These are phyloP conservation scores for Tympanuchus pallidicinctus DNA, from an alignment of 2,113 vertebrate species.

Conservation along the genomic window DNA sequence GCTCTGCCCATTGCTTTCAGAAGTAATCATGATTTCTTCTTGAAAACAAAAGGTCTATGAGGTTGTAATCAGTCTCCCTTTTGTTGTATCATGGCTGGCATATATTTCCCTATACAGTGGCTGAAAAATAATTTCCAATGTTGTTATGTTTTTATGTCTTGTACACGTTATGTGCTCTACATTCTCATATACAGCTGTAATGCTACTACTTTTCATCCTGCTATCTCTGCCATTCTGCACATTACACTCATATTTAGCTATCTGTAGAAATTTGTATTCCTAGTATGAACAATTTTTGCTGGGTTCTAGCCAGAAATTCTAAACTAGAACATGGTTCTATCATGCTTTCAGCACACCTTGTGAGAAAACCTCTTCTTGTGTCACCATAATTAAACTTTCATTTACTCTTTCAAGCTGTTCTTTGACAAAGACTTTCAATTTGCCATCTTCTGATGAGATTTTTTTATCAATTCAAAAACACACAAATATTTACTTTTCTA, in stretches of 20 bases:
- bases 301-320: background rate
- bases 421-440: background rate
- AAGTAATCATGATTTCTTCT: background rate
- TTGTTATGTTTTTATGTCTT: background rate
- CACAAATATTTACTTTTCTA: background rate
- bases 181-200: background rate
- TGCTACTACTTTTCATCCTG: background rate
- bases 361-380: background rate
- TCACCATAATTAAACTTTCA: background rate
- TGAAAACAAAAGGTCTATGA: background rate
- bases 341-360: rapidly evolving
- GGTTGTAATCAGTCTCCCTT: background rate
- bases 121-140: background rate
- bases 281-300: background rate
- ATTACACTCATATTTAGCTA: background rate
- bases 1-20: background rate
- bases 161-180: background rate
- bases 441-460: background rate
- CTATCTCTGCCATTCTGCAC: background rate
- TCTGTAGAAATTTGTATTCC: background rate
- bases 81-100: background rate
- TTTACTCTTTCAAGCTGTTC: background rate
- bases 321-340: background rate
- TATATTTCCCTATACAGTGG: background rate
- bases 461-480: background rate